These are phyloP conservation scores for Archivesica marissinica DNA, from an alignment of 1,140 invertebrate genomes.

Conservation along the genomic window DNA sequence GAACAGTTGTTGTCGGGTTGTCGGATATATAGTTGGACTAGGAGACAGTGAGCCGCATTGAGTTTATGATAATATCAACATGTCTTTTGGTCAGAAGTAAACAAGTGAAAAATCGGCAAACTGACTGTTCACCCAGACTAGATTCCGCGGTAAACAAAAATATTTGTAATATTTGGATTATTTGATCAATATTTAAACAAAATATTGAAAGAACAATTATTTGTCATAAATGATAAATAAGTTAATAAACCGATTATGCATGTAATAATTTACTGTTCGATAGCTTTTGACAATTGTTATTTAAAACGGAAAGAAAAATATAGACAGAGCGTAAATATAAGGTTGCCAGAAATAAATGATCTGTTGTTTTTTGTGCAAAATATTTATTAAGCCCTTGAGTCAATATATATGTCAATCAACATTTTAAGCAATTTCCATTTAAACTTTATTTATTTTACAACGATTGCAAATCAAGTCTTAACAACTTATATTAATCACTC, in stretches of 20 bases:
- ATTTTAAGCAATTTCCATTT: too few species aligned
- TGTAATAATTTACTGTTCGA: conserved; percentile 8
- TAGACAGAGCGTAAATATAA: too few species aligned
- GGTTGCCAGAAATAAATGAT: too few species aligned
- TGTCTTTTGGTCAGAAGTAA: neutral
- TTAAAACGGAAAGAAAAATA: too few species aligned
- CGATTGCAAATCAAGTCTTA: too few species aligned
- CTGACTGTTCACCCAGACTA: neutral
- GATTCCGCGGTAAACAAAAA: neutral
- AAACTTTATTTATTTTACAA: too few species aligned
- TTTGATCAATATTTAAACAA: conserved; percentile 3
- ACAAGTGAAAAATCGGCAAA: neutral
- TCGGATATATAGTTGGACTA: too few species aligned
- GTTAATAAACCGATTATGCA: neutral
- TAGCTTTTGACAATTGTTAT: neutral
- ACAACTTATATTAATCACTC: too few species aligned
- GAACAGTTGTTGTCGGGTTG: too few species aligned
- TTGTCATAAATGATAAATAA: neutral
- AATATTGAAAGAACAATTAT: conserved; percentile 12
- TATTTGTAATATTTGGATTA: neutral
- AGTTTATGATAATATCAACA: neutral
- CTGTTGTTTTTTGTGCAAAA: too few species aligned
- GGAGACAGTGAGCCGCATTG: neutral
- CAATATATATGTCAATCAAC: too few species aligned
- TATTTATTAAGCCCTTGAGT: too few species aligned